phyloP scores from a whole-genome alignment of 2,797 vertebrate species.

The Micrastur ruficollis region DNA sequence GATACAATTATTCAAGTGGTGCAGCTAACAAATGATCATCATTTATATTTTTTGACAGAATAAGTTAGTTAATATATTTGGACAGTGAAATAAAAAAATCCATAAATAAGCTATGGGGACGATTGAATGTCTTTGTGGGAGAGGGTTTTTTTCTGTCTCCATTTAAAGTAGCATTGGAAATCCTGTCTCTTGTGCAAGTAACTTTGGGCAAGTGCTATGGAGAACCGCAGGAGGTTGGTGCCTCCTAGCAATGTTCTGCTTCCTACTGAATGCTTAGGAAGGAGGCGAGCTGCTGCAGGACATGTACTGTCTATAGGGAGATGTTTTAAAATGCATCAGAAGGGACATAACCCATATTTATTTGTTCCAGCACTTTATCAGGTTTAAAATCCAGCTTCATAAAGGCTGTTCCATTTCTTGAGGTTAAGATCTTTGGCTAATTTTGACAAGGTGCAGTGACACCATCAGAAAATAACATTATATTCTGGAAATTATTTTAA shows the following conservation, averaged over 20 bases:
- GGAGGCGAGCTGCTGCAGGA: neutral
- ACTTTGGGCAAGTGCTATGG: neutral
- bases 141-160: neutral
- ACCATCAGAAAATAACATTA: neutral
- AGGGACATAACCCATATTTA: neutral
- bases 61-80: slow-evolving; percentile 14
- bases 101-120: neutral
- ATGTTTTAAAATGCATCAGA: neutral
- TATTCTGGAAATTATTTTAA: slow-evolving; percentile 29
- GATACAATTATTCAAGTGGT: slow-evolving; percentile 14
- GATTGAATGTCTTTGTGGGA: neutral
- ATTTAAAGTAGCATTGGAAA: neutral
- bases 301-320: neutral
- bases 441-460: neutral
- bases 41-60: slow-evolving; percentile 38
- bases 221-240: neutral
- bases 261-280: neutral
- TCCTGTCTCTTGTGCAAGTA: neutral
- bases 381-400: slow-evolving; percentile 10
- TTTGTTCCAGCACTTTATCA: neutral
- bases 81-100: neutral
- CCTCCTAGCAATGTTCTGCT: neutral
- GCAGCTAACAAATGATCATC: slow-evolving; percentile 30
- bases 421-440: neutral
- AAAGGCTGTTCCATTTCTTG: neutral